Evolutionary conservation across 2,888 invertebrate genomes (phyloP), one percentile per base, ranked within the genome.

Genomic region (Automeris io): DNA sequence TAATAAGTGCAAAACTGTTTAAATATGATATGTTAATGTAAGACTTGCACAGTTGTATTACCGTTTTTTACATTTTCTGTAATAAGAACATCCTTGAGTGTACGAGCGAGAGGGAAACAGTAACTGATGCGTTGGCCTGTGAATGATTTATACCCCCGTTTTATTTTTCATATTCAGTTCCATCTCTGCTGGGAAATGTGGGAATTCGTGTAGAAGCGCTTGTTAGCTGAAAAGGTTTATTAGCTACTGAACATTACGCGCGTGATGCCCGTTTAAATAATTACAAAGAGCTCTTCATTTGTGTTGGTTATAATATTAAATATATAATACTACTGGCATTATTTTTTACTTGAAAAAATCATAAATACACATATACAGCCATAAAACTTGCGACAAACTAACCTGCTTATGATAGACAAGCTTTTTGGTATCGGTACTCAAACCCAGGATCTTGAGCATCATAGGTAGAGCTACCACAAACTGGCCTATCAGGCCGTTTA

Each of bases 141-240:
- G 51, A 62, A 63, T 60, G 60, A 63, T 61, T 60, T 61, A 63
- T 52, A 43, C 43, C 24, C 24, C 46, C 37, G 39, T 62, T 57
- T 54, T 61, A 58, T 58, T 55, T 54, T 54, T 55, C 54, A 57
- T 54, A 51, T 45, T 45, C 42, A 35, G 40, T 38, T 35, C 39
- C 38, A 45, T 45, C 33, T 42, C 34, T 18, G 42, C 33, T 39
- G 41, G 39, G 40, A 40, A 51, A 46, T 46, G 45, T 45, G 51
- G 41, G 46, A 45, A 44, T 34, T 41, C 46, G 37, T 39, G 39
- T 40, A 39, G 40, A 42, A 45, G 42, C 37, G 39, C 33, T 40
- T 40, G 40, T 40, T 40, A 40, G 22, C 8, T 26, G 11, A 25
- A 33, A 25, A 40, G 36, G 36, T 36, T 35, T 36, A 40, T 40